phyloP scores from a whole-genome alignment of 2,113 vertebrate genomes.

The Istiophorus platypterus region DNA sequence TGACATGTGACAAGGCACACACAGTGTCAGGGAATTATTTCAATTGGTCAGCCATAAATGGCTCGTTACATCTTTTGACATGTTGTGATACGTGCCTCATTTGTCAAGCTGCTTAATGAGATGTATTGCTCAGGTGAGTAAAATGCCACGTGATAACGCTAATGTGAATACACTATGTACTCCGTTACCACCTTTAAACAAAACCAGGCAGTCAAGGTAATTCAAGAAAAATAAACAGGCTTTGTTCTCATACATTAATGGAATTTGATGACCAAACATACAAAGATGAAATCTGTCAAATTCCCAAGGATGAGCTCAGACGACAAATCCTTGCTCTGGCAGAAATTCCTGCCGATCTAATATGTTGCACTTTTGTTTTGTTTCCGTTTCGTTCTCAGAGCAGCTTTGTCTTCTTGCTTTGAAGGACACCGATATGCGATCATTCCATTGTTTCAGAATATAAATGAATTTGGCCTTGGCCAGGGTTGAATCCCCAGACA shows the following conservation, averaged over 20 bases:
- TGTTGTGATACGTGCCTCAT: slow-evolving; percentile 37
- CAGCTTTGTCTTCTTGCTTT: background rate
- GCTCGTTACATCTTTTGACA: slow-evolving; percentile 51
- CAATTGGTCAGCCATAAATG: slow-evolving; percentile 56
- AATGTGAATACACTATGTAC: background rate
- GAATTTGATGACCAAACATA: background rate
- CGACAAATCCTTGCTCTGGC: slow-evolving; percentile 14
- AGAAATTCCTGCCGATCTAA: slow-evolving; percentile 14
- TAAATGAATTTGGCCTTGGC: background rate
- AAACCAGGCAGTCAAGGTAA: background rate
- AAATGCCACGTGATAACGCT: background rate
- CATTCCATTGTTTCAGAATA: slow-evolving; percentile 10
- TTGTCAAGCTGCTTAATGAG: slow-evolving; percentile 37
- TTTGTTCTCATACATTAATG: background rate
- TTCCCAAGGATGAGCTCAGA: background rate
- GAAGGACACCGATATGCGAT: slow-evolving; percentile 2
- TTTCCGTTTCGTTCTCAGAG: background rate
- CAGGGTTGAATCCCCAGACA: background rate
- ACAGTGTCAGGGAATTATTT: slow-evolving; percentile 68
- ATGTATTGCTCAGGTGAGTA: slow-evolving; percentile 20
- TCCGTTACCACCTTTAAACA: background rate
- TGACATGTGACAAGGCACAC: slow-evolving; percentile 75
- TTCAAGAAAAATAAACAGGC: background rate
- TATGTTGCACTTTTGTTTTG: background rate
- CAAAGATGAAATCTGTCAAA: background rate